Base-by-base conservation (phyloP, 2,797 vertebrate species). In the Enteromius anoplus region DNA sequence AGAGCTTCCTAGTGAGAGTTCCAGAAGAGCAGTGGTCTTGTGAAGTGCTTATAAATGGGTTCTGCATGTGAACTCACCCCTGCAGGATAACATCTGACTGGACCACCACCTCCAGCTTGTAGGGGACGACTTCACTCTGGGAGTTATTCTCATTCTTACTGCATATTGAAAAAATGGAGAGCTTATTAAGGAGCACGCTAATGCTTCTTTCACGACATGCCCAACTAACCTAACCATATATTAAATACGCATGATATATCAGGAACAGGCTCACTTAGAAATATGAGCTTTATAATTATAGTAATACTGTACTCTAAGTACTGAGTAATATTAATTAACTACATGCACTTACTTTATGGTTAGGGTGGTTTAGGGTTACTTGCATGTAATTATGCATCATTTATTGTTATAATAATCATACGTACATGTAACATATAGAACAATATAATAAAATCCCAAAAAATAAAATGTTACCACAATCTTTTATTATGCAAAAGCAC, bases 121-220 rank as follows among this genome's bases (percentile, higher is more conserved):
- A 95, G 3, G 93, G 89, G 14, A 95, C 95, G 75, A 96, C 85
- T 40, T 97, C 95, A n/a, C 97, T 98, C 64, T 96, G 95, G 0
- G 97, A 98, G 86, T 98, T 98, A 87, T 98, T 98, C 90, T 96
- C 95, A 88, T 98, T 98, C 94, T 98, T 98, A 90, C 97, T 98
- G 93, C 58, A 82, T 84, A 91, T 87, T 84, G 70, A 85, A 23
- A 26, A 62, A 17, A 65, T 11, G 49, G 32, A 73, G 0, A 70
- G 34, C 26, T 47, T 5, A 71, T 37, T 29, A 53, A 55, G 32
- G 12, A 14, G 62, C 32, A 51, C 55, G 2, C 62, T 34, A 65
- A 19, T 5, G 29, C 5, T 3, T 32, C 15, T 60, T 45, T 21
- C 45, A 71, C 3, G 26, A 21, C 29, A 21, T 6, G 32, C 40